Evolutionary conservation across 2,888 invertebrate species (phyloP).

Genomic region (Pollenia amentaria): DNA sequence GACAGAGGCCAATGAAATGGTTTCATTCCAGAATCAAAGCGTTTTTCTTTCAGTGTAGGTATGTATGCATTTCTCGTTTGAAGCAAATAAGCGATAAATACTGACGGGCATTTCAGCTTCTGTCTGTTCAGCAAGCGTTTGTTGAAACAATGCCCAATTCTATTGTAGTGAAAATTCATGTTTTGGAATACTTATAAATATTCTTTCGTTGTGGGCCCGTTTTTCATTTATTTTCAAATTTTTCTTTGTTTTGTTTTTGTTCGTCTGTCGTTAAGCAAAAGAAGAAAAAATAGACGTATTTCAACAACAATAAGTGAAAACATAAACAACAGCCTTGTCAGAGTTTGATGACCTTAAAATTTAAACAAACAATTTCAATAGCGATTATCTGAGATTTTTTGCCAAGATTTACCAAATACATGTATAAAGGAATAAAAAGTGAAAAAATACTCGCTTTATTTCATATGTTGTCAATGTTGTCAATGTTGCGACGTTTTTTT

Average conservation of each 20-base stretch:
- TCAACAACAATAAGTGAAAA: neutral
- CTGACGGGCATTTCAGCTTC: neutral
- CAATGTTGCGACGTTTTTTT: neutral
- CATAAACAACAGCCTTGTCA: slow-evolving; percentile 34
- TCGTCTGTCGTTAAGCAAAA: neutral
- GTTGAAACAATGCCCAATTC: neutral
- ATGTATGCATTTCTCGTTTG: too few species aligned
- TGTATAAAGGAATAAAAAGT: slow-evolving; percentile 6
- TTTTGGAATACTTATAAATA: neutral
- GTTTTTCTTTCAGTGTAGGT: too few species aligned
- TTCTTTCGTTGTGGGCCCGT: slow-evolving; percentile 20
- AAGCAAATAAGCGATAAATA: too few species aligned
- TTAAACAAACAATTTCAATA: slow-evolving; percentile 42
- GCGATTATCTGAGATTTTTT: slow-evolving; percentile 39
- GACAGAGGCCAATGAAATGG: too few species aligned
- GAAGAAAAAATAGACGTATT: slow-evolving; percentile 5
- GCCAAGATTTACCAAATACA: slow-evolving; percentile 20
- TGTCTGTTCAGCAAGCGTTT: neutral
- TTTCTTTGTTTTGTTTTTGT: slow-evolving; percentile 23
- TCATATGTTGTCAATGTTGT: slow-evolving; percentile 7
- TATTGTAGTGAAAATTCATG: neutral
- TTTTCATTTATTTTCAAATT: neutral
- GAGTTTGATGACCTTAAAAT: slow-evolving; percentile 45
- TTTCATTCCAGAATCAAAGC: too few species aligned
- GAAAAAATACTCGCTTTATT: neutral